Conservation (phyloP, 1,140 invertebrate species). For the Coboldia fuscipes region DNA sequence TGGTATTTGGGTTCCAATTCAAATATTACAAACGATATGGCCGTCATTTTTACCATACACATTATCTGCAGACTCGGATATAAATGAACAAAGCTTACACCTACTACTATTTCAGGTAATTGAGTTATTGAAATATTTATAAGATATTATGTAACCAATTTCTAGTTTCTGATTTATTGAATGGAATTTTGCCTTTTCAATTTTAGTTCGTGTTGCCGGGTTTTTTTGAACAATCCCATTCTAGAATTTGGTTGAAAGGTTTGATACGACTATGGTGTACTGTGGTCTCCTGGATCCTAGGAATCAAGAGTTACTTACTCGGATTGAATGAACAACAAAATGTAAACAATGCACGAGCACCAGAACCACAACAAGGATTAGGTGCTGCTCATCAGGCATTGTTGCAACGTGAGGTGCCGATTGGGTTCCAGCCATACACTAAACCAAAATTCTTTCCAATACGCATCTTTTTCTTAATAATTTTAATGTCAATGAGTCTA, state of each 20-base stretch:
- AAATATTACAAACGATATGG: constrained; percentile 59
- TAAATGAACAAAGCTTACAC: constrained; percentile 83
- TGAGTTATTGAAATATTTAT: neutral
- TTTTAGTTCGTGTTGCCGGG: constrained; percentile 76
- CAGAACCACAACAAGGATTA: constrained; percentile 30
- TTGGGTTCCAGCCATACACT: constrained; percentile 72
- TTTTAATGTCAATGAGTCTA: constrained; percentile 65
- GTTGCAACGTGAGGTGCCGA: constrained; percentile 51
- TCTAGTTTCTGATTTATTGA: neutral
- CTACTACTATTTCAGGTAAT: constrained; percentile 69
- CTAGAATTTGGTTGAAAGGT: constrained; percentile 76
- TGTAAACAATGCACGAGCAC: constrained; percentile 9
- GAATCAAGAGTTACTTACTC: constrained; percentile 74
- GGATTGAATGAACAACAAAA: constrained; percentile 28
- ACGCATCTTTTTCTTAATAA: constrained; percentile 51
- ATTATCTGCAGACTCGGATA: constrained; percentile 60
- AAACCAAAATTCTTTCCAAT: constrained; percentile 63
- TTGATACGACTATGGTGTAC: constrained; percentile 76
- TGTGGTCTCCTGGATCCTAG: constrained; percentile 63
- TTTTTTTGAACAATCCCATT: constrained; percentile 88
- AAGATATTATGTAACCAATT: neutral
- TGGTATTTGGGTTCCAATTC: constrained; percentile 88
- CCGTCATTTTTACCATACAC: constrained; percentile 88
- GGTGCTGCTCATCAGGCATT: constrained; percentile 64
- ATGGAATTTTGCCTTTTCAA: neutral